Conservation (phyloP, 2,888 invertebrate genomes). For the Didymodactylos carnosus region DNA sequence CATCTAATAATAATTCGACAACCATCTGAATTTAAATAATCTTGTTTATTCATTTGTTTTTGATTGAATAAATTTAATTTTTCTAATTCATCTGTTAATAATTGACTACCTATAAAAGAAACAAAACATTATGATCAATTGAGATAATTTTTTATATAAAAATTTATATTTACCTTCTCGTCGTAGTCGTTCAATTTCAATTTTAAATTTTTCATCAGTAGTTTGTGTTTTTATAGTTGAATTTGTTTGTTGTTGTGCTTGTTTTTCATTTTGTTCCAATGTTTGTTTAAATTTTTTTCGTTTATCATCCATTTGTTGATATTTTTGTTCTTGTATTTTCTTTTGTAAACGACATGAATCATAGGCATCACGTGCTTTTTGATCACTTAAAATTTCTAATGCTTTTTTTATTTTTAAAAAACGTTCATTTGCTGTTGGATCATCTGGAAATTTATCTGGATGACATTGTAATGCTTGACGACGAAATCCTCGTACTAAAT, state of each 20-base stretch:
- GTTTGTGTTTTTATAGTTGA: background rate
- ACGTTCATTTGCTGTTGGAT: constrained; percentile 50
- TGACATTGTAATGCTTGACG: constrained; percentile 79
- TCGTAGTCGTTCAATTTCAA: background rate
- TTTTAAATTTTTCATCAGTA: background rate
- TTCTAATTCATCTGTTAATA: background rate
- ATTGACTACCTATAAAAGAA: too few species aligned
- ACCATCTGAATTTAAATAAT: background rate
- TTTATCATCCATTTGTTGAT: background rate
- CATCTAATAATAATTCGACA: too few species aligned
- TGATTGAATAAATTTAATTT: background rate
- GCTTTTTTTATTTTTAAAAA: background rate
- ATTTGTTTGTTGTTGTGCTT: background rate
- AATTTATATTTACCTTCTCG: too few species aligned
- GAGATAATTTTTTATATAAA: too few species aligned
- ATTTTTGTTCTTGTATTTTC: background rate
- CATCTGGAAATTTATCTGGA: constrained; percentile 88
- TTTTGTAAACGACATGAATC: background rate
- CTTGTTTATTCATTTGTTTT: background rate
- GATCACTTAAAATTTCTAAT: background rate
- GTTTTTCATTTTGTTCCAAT: background rate
- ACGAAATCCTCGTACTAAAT: constrained; percentile 68
- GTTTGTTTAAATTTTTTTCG: background rate
- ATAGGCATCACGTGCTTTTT: background rate
- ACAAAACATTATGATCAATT: too few species aligned